Evolutionary conservation across 2,888 invertebrate species (phyloP).

Genomic region (Tuberolachnus salignus): DNA sequence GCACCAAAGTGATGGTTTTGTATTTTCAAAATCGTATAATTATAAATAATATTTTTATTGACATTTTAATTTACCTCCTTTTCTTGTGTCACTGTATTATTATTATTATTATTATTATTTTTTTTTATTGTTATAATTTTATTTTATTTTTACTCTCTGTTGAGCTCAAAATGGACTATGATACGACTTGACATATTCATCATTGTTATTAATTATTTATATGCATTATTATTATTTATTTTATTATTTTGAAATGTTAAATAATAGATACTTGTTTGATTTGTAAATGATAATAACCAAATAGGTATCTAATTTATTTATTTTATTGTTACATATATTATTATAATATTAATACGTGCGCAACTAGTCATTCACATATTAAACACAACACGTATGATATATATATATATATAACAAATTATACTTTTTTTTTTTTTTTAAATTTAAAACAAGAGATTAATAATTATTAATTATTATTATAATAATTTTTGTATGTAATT

Average conservation of each 20-base stretch:
- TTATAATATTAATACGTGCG: constrained; percentile 34
- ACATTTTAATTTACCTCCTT: neutral
- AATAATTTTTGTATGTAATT: constrained; percentile 26
- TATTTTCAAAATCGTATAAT: neutral
- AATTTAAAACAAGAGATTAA: neutral
- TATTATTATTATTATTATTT: constrained; percentile 7
- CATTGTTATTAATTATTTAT: constrained; percentile 46
- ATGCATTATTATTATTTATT: constrained; percentile 34
- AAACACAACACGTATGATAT: constrained; percentile 20
- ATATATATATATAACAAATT: neutral
- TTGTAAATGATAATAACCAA: constrained; percentile 31
- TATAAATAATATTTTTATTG: neutral
- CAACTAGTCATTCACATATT: constrained; percentile 53
- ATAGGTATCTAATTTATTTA: constrained; percentile 11
- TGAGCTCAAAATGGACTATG: constrained; percentile 47
- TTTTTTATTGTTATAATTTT: constrained; percentile 17
- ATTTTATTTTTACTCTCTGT: constrained; percentile 44
- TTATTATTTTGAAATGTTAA: constrained; percentile 32
- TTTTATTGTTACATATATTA: constrained; percentile 19
- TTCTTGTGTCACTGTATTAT: constrained; percentile 6
- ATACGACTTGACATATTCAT: constrained; percentile 38
- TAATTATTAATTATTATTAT: neutral
- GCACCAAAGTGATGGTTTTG: constrained; percentile 1
- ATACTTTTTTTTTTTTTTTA: constrained; percentile 25
- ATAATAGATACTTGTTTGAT: constrained; percentile 27